Evolutionary conservation across 1,140 invertebrate genomes (phyloP), one percentile per base, ranked within the genome.

Genomic region (Ostrea denselamellosa): DNA sequence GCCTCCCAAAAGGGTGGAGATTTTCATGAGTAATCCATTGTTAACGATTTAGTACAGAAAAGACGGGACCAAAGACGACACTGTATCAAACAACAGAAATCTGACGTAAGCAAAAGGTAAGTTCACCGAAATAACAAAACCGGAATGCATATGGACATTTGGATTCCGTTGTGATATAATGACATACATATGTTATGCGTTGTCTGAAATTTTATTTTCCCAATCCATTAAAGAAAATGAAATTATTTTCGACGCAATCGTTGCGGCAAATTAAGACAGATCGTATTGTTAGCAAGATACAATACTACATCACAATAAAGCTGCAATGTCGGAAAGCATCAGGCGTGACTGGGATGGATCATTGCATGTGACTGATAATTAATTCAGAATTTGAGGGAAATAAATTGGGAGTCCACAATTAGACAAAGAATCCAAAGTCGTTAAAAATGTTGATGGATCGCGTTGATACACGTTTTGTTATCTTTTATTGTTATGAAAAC

Each of bases 331-430:
- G 28, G 25, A 25, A 14, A 12, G 28, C 25, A 34, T 2, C 68
- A 25, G 25, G 25, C 68, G 28, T 22, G 28, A 34, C 68, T 3
- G 68, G 68, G 68, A 25, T 34, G 68, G 68, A 77, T 77, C 68
- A 77, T 77, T 77, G 68, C 68, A 77, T 28, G 25, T 34, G 68
- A 77, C 68, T 77, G 68, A 25, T 77, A 77, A 77, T 77, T 77
- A 77, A 77, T 77, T 77, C 68, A 77, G 68, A 77, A 77, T 77
- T 77, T 77, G 68, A 77, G 68, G 58, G 22, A 77, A 77, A 77
- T 77, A 77, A 77, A 77, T 77, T 77, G 68, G 28, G 68, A 77
- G 68, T 77, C 68, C 68, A 77, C 68, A 77, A 28, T 77, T 77
- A 77, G 28, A 77, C 68, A 77, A 77, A 77, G 68, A 77, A 77